Conservation (phyloP, 2,797 vertebrate species). For the Setipinna tenuifilis region DNA sequence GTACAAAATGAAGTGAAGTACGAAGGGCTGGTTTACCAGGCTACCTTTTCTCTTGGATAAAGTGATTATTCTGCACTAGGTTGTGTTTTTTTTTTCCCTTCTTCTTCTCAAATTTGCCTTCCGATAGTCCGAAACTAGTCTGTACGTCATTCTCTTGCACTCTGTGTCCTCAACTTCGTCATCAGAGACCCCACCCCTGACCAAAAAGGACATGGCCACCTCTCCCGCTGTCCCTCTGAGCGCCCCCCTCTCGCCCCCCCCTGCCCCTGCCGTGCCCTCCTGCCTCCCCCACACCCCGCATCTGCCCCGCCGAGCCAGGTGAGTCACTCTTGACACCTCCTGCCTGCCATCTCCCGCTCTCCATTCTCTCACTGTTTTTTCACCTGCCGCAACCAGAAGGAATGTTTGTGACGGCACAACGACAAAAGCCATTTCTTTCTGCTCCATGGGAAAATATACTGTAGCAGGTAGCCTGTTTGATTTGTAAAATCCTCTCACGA, state of each 20-base stretch:
- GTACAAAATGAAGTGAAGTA: too few species aligned
- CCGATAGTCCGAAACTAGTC: too few species aligned
- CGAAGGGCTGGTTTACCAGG: too few species aligned
- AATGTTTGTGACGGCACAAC: background rate
- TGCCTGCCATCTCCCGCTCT: background rate
- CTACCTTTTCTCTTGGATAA: too few species aligned
- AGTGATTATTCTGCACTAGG: too few species aligned
- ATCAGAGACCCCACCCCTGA: constrained; percentile 62
- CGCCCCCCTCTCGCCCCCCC: constrained; percentile 55
- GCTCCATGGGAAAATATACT: too few species aligned
- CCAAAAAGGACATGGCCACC: constrained; percentile 75
- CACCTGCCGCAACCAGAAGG: background rate
- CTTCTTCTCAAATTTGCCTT: too few species aligned
- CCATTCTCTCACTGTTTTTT: constrained; percentile 2
- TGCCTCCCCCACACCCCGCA: constrained; percentile 62
- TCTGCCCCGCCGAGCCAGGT: constrained; percentile 66
- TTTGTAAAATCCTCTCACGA: too few species aligned
- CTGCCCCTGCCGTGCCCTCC: constrained; percentile 44
- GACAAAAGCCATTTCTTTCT: too few species aligned
- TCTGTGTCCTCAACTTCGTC: background rate
- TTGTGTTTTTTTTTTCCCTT: too few species aligned
- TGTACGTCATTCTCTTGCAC: too few species aligned
- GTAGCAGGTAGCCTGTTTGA: too few species aligned
- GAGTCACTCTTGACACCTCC: constrained; percentile 52
- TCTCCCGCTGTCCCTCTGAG: constrained; percentile 70